A percentile compares a stretch with the other conserved stretches of the same genome.
Conservation (phyloP, 2,797 vertebrate species). For the Lemur catta region DNA sequence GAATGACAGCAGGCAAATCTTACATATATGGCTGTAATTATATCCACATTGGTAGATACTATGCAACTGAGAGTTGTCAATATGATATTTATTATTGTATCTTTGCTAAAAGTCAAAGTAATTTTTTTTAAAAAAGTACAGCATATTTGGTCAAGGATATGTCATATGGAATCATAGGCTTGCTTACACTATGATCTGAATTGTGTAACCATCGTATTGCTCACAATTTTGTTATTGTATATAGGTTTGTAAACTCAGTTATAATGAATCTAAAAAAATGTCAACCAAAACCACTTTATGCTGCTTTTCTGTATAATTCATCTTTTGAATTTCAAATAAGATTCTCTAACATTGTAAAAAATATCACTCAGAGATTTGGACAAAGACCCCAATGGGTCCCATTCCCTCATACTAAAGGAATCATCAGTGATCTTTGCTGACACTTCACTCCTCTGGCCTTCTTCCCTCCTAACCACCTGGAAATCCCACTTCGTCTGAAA, state of each 20-base stretch:
- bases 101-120: not conserved
- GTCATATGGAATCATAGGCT: not conserved
- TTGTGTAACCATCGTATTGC: not conserved
- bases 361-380: conserved; percentile 44
- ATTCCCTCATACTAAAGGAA: conserved; percentile 43
- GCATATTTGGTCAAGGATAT: conserved; percentile 19
- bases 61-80: not conserved
- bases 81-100: not conserved
- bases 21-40: not conserved
- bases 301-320: conserved; percentile 50
- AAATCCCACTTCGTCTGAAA: conserved; percentile 61
- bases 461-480: conserved; percentile 59
- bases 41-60: not conserved
- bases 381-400: conserved; percentile 15
- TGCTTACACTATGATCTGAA: not conserved
- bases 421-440: conserved; percentile 41
- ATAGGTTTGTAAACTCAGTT: conserved; percentile 49
- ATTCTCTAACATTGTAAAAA: conserved; percentile 53
- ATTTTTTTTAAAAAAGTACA: not conserved
- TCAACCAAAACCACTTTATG: conserved; percentile 37
- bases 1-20: not conserved
- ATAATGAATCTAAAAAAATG: conserved; percentile 61
- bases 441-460: conserved; percentile 26
- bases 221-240: conserved; percentile 30
- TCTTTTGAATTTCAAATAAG: conserved; percentile 66